Base-by-base conservation (phyloP, 2,888 invertebrate species). In the Diaphora mendica region DNA sequence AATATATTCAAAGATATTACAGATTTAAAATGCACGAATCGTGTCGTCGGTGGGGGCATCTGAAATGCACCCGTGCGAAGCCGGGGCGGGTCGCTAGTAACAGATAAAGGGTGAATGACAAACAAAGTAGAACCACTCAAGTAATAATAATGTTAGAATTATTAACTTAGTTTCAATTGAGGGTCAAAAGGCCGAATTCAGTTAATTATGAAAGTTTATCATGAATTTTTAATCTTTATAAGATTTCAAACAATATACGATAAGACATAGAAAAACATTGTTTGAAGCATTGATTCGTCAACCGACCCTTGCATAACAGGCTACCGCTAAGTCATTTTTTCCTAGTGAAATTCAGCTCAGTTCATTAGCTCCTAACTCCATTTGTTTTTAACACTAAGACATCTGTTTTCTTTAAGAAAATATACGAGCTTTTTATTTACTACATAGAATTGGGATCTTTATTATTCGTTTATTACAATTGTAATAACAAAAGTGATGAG, bases 401-500 rank as follows among this genome's bases (percentile, higher is more conserved):
- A 11, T n/a, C n/a, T n/a, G n/a, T n/a, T n/a, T 55, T 55, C n/a
- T n/a, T 55, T 55, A n/a, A n/a, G n/a, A 23, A 55, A 23, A n/a
- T n/a, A 55, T 55, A 55, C 55, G 55, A 55, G 55, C n/a, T 55
- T 55, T 23, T 55, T 55, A 55, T 59, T 59, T 42, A 23, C 17
- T 39, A 23, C 55, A n/a, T n/a, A n/a, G 55, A n/a, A 55, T 55
- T n/a, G 23, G 8, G 51, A n/a, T n/a, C 8, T 55, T 55, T 55
- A 55, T 51, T 51, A 51, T 51, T 23, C 51, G 9, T 55, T 55
- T 26, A 59, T 26, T 26, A 59, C n/a, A 13, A 13, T 26, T 59
- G 59, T 67, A 20, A 44, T 67, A 44, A 44, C 44, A 67, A 48
- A 26, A 30, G 26, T 67, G n/a, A 67, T 67, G n/a, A 42, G 20